phyloP scores from a whole-genome alignment of 2,113 vertebrate genomes.

The Chascanopsetta lugubris region DNA sequence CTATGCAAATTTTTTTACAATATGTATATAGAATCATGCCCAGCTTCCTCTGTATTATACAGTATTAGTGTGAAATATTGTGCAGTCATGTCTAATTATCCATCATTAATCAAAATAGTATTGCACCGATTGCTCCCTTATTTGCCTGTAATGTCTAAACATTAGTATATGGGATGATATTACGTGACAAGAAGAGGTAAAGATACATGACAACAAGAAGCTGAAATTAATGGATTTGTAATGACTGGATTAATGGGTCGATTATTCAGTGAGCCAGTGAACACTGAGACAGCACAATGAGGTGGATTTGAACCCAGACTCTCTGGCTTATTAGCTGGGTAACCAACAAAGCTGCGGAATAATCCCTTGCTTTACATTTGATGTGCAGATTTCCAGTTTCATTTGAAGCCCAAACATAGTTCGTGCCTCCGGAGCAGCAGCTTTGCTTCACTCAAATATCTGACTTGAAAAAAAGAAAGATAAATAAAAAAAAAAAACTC shows the following conservation, averaged over 20 bases:
- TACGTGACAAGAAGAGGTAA: too few species aligned
- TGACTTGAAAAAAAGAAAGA: too few species aligned
- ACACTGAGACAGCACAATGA: neutral
- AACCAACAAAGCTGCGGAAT: neutral
- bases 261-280: neutral
- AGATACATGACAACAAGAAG: neutral
- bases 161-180: too few species aligned
- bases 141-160: too few species aligned
- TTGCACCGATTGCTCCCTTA: too few species aligned
- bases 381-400: neutral
- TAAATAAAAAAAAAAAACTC: slow-evolving; percentile 25
- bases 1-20: too few species aligned
- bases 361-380: neutral
- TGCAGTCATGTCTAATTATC: too few species aligned
- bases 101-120: too few species aligned
- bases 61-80: too few species aligned
- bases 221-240: neutral
- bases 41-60: too few species aligned
- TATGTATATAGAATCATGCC: too few species aligned
- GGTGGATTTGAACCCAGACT: neutral
- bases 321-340: neutral
- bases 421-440: neutral
- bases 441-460: slow-evolving; percentile 12
- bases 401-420: neutral
- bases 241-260: neutral